Evolutionary conservation across 2,888 invertebrate genomes (phyloP), one percentile per base, ranked within the genome.

Genomic region (Idaea aversata): DNA sequence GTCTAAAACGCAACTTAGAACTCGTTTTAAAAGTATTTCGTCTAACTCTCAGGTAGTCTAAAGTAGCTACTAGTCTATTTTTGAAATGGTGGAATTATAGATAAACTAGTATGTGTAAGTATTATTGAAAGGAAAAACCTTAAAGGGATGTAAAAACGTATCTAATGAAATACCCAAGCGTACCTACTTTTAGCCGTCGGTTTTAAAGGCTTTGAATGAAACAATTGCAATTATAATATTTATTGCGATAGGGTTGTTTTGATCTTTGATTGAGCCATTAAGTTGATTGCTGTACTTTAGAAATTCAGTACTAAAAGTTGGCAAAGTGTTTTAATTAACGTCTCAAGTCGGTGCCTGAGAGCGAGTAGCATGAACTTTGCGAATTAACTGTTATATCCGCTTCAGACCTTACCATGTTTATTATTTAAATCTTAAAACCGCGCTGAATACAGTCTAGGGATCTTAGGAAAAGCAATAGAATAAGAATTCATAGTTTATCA

Each of bases 321-420:
- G 83, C 80, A 86, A 91, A 91, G 88, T 89, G 91, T 89, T 92
- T 91, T 90, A 91, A 91, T 91, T 90, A 91, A 90, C 89, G 88
- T 89, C 88, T 87, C 85, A 88, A 88, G 86, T 91, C 86, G 80
- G 80, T 84, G 84, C 85, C 84, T 82, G 85, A 82, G 83, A 84
- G 83, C 82, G 81, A 87, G 86, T 86, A 85, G 80, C 87, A 86
- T 86, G 85, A 89, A 91, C 88, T 91, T 91, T 90, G 87, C 88
- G 88, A 90, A 90, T 90, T 90, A 90, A 90, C 86, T 89, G 85
- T 85, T 88, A 88, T 90, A 89, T 88, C 86, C 88, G 87, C 79
- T 83, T 79, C 80, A 78, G 70, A 80, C 80, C 76, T 79, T 72
- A 82, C 81, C 81, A 79, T 80, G 85, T 84, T 83, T 78, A 80